Percentiles rank a stretch among this genome's conserved stretches.
Conservation (phyloP, 1,140 invertebrate genomes). For the Achatina immaculata region DNA sequence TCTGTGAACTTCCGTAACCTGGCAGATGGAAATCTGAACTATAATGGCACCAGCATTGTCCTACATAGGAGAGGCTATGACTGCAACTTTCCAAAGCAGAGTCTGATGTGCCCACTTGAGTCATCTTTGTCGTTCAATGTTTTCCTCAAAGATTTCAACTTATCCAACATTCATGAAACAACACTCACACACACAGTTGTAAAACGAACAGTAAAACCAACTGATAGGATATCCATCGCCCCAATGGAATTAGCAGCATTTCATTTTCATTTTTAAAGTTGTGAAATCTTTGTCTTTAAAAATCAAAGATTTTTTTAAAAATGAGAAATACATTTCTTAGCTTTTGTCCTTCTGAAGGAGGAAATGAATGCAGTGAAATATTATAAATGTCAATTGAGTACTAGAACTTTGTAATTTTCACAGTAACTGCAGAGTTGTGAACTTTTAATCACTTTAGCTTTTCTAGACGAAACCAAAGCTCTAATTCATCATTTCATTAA, state of each 20-base stretch:
- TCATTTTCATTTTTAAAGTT: constrained; percentile 33
- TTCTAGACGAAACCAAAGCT: too few relatives aligned
- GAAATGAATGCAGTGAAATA: too few relatives aligned
- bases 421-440: too few relatives aligned
- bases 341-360: too few relatives aligned
- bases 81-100: constrained; percentile 53
- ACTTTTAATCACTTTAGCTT: too few relatives aligned
- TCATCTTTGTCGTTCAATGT: constrained; percentile 38
- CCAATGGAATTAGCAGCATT: constrained; percentile 43
- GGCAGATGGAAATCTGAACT: constrained; percentile 52
- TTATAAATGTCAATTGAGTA: too few relatives aligned
- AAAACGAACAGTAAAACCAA: constrained; percentile 36
- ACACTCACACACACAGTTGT: constrained; percentile 59
- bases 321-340: too few relatives aligned
- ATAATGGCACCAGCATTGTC: constrained; percentile 60
- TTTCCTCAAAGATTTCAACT: constrained; percentile 52
- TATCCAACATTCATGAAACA: constrained; percentile 53
- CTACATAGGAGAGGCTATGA: constrained; percentile 58
- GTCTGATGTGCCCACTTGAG: constrained; percentile 48
- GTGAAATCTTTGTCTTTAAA: too few relatives aligned
- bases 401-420: too few relatives aligned
- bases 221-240: constrained; percentile 10
- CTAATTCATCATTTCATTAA: too few relatives aligned
- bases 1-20: constrained; percentile 57
- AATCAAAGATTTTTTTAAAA: too few relatives aligned